A percentile compares a stretch with the other conserved stretches of the same genome.
Evolutionary conservation across 1,140 invertebrate species (phyloP).

Genomic region (Brachionus paranguensis): DNA sequence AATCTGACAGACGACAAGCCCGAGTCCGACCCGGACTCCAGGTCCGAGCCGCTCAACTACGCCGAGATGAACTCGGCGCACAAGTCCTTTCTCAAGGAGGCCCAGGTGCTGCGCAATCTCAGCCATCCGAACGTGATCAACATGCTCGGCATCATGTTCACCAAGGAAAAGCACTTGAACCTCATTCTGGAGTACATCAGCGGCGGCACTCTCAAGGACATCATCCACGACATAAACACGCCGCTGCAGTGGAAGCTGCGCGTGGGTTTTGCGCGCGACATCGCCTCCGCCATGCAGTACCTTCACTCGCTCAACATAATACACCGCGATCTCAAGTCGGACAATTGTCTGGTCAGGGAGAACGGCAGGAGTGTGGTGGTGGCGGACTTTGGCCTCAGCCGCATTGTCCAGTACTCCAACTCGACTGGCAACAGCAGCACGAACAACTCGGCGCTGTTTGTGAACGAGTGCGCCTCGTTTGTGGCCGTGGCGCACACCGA

Average conservation of each 20-base stretch:
- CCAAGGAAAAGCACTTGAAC: conserved; percentile 80
- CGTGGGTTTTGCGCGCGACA: conserved; percentile 50
- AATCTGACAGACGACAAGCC: conserved; percentile 4
- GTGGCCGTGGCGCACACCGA: conserved; percentile 32
- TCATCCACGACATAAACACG: conserved; percentile 46
- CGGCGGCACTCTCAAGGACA: conserved; percentile 51
- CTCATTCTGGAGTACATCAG: conserved; percentile 64
- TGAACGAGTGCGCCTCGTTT: background rate
- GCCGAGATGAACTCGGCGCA: conserved; percentile 34
- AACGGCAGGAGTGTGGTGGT: conserved; percentile 52
- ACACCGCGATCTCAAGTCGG: conserved; percentile 53
- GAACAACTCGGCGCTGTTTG: background rate
- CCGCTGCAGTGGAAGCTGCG: conserved; percentile 48
- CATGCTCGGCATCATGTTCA: conserved; percentile 83
- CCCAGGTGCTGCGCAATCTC: conserved; percentile 76
- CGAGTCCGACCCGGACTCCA: background rate
- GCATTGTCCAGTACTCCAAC: conserved; percentile 45
- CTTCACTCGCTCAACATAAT: conserved; percentile 54
- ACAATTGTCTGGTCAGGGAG: conserved; percentile 50
- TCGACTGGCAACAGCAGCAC: background rate
- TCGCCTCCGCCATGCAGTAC: conserved; percentile 53
- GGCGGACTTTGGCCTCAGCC: conserved; percentile 53
- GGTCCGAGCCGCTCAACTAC: conserved; percentile 6
- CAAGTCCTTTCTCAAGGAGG: conserved; percentile 56
- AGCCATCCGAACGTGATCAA: conserved; percentile 80